phyloP scores from a whole-genome alignment of 1,140 invertebrate species.

The Drosophila fuyamai region DNA sequence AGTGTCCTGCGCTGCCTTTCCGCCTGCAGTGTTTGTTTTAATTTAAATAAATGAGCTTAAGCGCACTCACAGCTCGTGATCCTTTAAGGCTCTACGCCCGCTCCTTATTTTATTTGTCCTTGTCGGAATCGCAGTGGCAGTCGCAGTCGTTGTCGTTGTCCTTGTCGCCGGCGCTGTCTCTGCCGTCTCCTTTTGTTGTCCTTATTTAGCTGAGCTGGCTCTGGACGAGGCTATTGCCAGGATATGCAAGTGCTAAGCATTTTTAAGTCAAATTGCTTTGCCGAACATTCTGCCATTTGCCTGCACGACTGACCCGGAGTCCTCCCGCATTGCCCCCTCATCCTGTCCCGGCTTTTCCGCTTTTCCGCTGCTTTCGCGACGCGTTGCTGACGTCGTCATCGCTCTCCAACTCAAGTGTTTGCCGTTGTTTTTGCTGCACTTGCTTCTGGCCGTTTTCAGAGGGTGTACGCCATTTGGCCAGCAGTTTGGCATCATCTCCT shows the following conservation, averaged over 20 bases:
- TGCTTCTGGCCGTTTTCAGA: background rate
- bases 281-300: conserved; percentile 67
- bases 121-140: conserved; percentile 22
- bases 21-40: conserved; percentile 83
- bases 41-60: conserved; percentile 84
- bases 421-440: conserved; percentile 37
- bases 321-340: background rate
- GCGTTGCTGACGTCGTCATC: conserved; percentile 48
- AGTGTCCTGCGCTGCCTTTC: conserved; percentile 52
- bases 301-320: conserved; percentile 51
- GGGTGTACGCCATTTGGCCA: conserved; percentile 23
- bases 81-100: conserved; percentile 70
- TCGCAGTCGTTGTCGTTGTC: conserved; percentile 15
- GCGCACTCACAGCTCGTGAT: conserved; percentile 71
- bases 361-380: conserved; percentile 51
- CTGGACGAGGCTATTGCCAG: conserved; percentile 32
- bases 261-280: conserved; percentile 83
- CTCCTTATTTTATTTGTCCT: conserved; percentile 60
- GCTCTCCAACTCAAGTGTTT: conserved; percentile 54
- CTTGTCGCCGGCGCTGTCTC: background rate
- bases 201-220: conserved; percentile 63
- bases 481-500: conserved; percentile 1
- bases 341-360: conserved; percentile 18
- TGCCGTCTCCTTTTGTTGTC: conserved; percentile 44
- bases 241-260: conserved; percentile 82